Conservation (phyloP, 2,888 invertebrate genomes). For the Anticlea derivata region DNA sequence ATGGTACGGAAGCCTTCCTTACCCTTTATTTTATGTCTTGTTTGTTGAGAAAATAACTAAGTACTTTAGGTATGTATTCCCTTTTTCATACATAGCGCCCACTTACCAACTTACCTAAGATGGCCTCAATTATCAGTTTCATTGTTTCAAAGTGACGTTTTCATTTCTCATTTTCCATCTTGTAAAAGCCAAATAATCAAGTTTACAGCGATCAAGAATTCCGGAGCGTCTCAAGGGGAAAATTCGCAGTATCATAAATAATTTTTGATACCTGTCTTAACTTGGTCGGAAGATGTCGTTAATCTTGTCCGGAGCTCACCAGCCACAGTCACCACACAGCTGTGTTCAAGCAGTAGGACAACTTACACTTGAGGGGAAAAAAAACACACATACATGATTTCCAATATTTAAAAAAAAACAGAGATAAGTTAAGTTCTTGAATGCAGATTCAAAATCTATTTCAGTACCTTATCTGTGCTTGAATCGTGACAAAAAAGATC, state of each 20-base stretch:
- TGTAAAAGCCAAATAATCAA: conserved; percentile 25
- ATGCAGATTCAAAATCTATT: too few species aligned
- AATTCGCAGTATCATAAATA: conserved; percentile 34
- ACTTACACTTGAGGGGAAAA: too few species aligned
- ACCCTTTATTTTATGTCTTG: too few species aligned
- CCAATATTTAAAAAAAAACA: too few species aligned
- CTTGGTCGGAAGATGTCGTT: conserved; percentile 25
- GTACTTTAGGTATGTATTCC: too few species aligned
- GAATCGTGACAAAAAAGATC: too few species aligned
- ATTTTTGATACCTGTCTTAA: conserved; percentile 40
- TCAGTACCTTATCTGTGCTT: too few species aligned
- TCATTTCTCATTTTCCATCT: conserved; percentile 10
- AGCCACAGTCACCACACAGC: background rate
- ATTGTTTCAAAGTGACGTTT: conserved; percentile 8
- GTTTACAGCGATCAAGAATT: conserved; percentile 24
- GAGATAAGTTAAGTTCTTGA: too few species aligned
- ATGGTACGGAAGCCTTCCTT: too few species aligned
- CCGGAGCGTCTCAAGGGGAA: conserved; percentile 12
- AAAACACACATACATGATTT: too few species aligned
- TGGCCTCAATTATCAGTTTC: conserved; percentile 1
- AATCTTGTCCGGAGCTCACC: conserved; percentile 17
- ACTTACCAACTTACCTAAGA: background rate
- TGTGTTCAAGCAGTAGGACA: background rate
- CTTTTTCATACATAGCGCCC: too few species aligned
- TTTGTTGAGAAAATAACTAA: too few species aligned